Evolutionary conservation across 2,797 vertebrate genomes (phyloP).

Genomic region (Dromococcyx pavoninus): DNA sequence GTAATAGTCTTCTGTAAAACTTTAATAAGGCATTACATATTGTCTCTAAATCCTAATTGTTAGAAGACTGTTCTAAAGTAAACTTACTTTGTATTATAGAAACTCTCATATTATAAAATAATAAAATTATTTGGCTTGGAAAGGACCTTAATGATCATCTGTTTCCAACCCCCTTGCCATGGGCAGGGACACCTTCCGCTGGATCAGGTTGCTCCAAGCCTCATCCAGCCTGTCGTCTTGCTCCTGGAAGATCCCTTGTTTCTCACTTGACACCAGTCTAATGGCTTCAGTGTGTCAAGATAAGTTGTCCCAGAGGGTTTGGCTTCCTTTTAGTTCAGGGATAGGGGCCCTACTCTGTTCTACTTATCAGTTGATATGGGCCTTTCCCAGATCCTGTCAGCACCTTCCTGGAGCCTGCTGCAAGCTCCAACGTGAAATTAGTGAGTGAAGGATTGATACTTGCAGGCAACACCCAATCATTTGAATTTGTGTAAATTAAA

Average conservation of each 20-base stretch:
- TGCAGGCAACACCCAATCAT: not conserved
- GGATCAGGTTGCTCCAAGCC: too few relatives aligned
- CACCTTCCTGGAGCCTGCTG: not conserved
- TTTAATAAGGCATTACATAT: not conserved
- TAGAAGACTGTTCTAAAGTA: not conserved
- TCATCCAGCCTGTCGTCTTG: not conserved
- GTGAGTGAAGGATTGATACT: not conserved
- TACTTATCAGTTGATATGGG: not conserved
- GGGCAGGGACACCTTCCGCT: too few relatives aligned
- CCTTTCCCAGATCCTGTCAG: not conserved
- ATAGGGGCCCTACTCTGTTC: not conserved
- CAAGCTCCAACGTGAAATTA: not conserved
- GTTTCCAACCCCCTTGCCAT: too few relatives aligned
- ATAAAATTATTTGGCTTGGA: too few relatives aligned
- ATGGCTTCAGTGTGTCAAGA: rapidly evolving
- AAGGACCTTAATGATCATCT: too few relatives aligned
- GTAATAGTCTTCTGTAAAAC: not conserved
- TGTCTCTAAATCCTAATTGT: not conserved
- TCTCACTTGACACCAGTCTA: not conserved
- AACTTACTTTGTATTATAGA: not conserved
- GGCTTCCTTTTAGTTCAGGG: not conserved
- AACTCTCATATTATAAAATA: not conserved
- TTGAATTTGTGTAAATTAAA: not conserved
- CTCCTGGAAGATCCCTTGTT: not conserved
- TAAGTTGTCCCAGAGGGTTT: not conserved